Evolutionary conservation across 2,888 invertebrate genomes (phyloP).

Genomic region (Microplitis deprimator): DNA sequence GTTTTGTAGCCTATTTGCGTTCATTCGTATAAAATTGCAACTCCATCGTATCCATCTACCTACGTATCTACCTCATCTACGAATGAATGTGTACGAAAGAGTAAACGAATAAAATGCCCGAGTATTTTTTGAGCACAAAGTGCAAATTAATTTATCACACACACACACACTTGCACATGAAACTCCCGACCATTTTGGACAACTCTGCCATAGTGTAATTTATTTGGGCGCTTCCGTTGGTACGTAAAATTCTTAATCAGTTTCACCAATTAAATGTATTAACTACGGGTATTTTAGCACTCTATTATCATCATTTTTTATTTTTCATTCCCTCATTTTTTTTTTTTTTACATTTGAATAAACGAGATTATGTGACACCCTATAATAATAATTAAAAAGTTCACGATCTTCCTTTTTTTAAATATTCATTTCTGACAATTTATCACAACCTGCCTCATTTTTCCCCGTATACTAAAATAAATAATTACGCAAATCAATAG

Average conservation of each 20-base stretch:
- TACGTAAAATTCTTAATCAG: constrained; percentile 18
- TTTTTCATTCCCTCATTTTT: background rate
- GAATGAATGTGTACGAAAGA: background rate
- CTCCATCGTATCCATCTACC: background rate
- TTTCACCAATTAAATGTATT: constrained; percentile 14
- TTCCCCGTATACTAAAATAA: too few species aligned
- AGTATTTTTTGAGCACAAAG: background rate
- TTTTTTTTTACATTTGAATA: background rate
- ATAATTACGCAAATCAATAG: too few species aligned
- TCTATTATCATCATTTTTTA: background rate
- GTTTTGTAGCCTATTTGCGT: constrained; percentile 27
- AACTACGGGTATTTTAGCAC: constrained; percentile 2
- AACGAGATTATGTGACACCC: too few species aligned
- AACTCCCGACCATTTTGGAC: background rate
- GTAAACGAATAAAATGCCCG: background rate
- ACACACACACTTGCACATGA: background rate
- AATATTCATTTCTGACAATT: too few species aligned
- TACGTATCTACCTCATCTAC: background rate
- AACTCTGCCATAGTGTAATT: constrained; percentile 2
- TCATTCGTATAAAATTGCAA: constrained; percentile 24
- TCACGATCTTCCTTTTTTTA: too few species aligned
- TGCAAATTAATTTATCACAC: constrained; percentile 23
- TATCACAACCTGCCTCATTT: too few species aligned
- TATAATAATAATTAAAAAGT: too few species aligned
- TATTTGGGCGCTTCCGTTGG: constrained; percentile 14